Evolutionary conservation across 2,113 vertebrate species (phyloP).

Genomic region (Pachyramphus minor): DNA sequence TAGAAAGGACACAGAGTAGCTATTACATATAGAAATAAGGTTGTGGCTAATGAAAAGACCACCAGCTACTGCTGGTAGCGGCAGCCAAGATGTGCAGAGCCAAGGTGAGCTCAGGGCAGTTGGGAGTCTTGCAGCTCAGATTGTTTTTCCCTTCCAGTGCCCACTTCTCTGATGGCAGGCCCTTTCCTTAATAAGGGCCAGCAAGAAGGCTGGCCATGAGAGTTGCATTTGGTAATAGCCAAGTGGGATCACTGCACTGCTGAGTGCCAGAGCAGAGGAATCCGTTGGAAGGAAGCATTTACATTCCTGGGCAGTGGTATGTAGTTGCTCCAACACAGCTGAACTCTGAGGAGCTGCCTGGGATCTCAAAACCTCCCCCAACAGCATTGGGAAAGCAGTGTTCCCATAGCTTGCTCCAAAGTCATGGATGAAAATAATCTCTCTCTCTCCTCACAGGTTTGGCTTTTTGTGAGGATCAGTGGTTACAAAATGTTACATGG

Average conservation of each 20-base stretch:
- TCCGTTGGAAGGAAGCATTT: background rate
- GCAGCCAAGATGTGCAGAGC: background rate
- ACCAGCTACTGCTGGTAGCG: background rate
- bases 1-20: background rate
- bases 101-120: background rate
- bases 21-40: conserved; percentile 2
- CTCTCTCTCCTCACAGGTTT: background rate
- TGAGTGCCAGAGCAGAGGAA: background rate
- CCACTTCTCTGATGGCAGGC: background rate
- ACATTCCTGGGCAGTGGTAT: background rate
- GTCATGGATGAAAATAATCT: background rate
- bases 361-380: background rate
- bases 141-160: background rate
- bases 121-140: background rate
- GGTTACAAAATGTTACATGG: background rate
- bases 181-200: background rate
- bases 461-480: background rate
- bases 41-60: background rate
- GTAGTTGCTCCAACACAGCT: background rate
- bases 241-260: background rate
- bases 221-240: background rate
- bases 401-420: background rate
- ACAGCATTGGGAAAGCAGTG: background rate
- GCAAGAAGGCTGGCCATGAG: background rate
- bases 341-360: background rate